These are phyloP conservation scores for Drosophila meridionalis DNA, from an alignment of 2,888 invertebrate species.

Conservation along the genomic window DNA sequence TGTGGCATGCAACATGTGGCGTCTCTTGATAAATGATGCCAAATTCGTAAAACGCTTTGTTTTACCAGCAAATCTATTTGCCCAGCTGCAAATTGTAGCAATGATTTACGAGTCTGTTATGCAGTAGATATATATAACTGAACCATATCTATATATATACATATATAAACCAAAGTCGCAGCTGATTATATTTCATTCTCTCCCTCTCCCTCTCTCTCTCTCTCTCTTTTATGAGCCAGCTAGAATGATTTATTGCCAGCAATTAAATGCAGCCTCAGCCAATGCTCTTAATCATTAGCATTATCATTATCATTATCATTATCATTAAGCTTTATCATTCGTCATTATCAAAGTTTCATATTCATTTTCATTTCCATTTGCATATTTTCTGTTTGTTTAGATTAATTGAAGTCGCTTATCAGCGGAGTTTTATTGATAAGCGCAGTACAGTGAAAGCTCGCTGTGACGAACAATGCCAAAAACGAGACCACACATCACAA, in stretches of 20 bases:
- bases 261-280: conserved; percentile 29
- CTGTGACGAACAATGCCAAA: not conserved
- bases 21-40: conserved; percentile 76
- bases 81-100: conserved; percentile 29
- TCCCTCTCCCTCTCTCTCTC: not conserved
- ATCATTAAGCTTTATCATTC: conserved; percentile 7
- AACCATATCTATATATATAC: not conserved
- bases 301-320: conserved; percentile 13
- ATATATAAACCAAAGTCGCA: conserved; percentile 8
- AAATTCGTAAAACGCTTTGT: conserved; percentile 76
- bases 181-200: conserved; percentile 5
- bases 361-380: conserved; percentile 33
- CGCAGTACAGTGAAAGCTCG: conserved; percentile 9
- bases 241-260: conserved; percentile 47
- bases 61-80: conserved; percentile 45
- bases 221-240: conserved; percentile 28
- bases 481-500: not conserved
- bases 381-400: conserved; percentile 15
- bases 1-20: conserved; percentile 47
- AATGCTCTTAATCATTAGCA: conserved; percentile 10
- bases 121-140: conserved; percentile 13
- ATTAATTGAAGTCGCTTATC: conserved; percentile 41
- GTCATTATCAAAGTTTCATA: conserved; percentile 25
- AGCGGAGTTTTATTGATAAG: conserved; percentile 21
- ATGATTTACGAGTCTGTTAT: conserved; percentile 39